phyloP scores from a whole-genome alignment of 2,888 invertebrate species.

The Steinernema hermaphroditum region DNA sequence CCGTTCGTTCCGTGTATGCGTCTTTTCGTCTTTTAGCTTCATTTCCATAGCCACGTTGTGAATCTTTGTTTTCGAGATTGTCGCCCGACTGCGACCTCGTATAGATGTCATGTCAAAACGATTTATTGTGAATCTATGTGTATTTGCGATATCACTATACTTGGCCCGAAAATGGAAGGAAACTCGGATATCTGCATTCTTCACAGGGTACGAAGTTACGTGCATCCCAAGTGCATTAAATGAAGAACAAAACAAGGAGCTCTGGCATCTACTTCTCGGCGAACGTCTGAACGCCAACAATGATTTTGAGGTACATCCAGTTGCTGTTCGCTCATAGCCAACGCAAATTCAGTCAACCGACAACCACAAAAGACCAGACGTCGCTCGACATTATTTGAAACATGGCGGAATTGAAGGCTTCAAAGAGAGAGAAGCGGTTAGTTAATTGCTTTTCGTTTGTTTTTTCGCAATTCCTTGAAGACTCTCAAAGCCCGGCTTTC shows the following conservation, averaged over 20 bases:
- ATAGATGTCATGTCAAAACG: slow-evolving; percentile 30
- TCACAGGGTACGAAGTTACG: slow-evolving; percentile 1
- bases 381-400: slow-evolving; percentile 34
- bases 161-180: slow-evolving; percentile 4
- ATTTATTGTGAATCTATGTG: slow-evolving; percentile 1
- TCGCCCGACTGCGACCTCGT: too few relatives aligned
- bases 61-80: too few relatives aligned
- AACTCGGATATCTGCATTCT: not conserved
- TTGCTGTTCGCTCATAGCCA: too few relatives aligned
- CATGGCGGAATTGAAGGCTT: slow-evolving; percentile 37
- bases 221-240: not conserved
- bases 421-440: slow-evolving; percentile 29
- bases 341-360: not conserved
- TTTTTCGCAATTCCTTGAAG: not conserved
- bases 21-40: too few relatives aligned
- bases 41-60: too few relatives aligned
- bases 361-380: slow-evolving; percentile 12
- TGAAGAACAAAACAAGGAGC: not conserved
- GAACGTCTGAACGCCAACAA: not conserved
- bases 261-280: not conserved
- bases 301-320: not conserved
- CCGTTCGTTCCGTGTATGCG: too few relatives aligned
- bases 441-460: not conserved
- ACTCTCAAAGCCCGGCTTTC: slow-evolving; percentile 6
- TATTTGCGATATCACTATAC: not conserved